Evolutionary conservation across 2,888 invertebrate genomes (phyloP).

Genomic region (Hymenopus coronatus): DNA sequence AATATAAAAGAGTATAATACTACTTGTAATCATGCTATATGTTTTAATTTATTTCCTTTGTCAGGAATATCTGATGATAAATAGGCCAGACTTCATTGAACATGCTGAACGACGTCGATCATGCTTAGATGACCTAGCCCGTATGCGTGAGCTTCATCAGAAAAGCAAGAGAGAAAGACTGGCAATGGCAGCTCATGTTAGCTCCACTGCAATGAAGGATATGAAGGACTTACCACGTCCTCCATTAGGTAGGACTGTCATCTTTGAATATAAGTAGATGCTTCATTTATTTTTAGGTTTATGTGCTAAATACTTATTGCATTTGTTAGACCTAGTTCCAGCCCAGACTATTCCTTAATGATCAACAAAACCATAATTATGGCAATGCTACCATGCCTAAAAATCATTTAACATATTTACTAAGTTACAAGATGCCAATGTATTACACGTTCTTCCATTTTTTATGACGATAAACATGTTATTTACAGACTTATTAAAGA

Average conservation of each 20-base stretch:
- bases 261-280: background rate
- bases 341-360: background rate
- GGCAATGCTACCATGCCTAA: background rate
- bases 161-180: constrained; percentile 49
- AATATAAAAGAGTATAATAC: no score
- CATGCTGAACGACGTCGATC: constrained; percentile 55
- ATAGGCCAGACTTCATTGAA: constrained; percentile 68
- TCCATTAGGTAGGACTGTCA: constrained; percentile 40
- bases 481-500: no score
- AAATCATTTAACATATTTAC: no score
- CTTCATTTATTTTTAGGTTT: background rate
- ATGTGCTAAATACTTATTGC: background rate
- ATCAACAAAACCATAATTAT: background rate
- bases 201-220: constrained; percentile 30
- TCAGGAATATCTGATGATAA: constrained; percentile 66
- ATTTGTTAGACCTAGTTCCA: background rate
- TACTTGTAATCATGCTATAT: no score
- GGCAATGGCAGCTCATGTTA: constrained; percentile 41
- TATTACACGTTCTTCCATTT: no score
- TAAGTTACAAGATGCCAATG: no score
- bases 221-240: constrained; percentile 44
- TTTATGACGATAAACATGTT: no score
- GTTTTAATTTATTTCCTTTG: constrained; percentile 49
- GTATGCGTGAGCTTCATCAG: constrained; percentile 49
- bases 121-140: constrained; percentile 50